Percentiles rank a stretch among this genome's conserved stretches.
Evolutionary conservation across 1,140 invertebrate genomes (phyloP).

Genomic region (Leptopilina boulardi): DNA sequence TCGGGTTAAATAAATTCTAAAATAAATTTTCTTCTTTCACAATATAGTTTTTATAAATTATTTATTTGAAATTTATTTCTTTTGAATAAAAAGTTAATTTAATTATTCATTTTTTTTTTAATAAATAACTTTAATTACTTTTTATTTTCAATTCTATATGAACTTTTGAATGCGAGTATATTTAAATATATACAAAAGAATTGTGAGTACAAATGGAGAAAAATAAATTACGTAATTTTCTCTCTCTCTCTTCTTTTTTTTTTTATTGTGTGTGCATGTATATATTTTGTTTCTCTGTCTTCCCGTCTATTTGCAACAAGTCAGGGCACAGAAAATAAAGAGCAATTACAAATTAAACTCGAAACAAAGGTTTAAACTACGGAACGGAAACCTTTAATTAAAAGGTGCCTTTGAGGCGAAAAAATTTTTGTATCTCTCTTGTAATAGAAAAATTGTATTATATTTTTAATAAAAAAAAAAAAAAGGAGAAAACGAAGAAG

Average conservation of each 20-base stretch:
- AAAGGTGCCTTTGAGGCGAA: background rate
- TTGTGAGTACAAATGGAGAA: too few species aligned
- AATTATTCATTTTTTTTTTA: too few species aligned
- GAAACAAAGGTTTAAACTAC: background rate
- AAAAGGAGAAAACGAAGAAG: background rate
- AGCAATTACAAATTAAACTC: slow-evolving; percentile 11
- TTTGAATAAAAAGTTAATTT: too few species aligned
- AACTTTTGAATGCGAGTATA: too few species aligned
- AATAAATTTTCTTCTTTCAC: background rate
- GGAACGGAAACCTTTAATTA: background rate
- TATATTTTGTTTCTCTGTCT: background rate
- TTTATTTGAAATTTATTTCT: too few species aligned
- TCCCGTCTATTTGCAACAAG: background rate
- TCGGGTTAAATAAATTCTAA: background rate
- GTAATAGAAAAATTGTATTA: background rate
- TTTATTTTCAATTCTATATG: too few species aligned
- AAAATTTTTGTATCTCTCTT: background rate
- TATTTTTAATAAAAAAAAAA: background rate
- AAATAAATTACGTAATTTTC: too few species aligned
- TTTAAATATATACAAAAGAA: too few species aligned
- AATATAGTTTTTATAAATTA: background rate
- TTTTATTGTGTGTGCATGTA: too few species aligned
- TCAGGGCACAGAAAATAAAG: background rate
- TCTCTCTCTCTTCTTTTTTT: too few species aligned
- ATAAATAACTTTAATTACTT: too few species aligned